Evolutionary conservation across 2,888 invertebrate genomes (phyloP), one percentile per base, ranked within the genome.

Genomic region (Eulithis prunata): DNA sequence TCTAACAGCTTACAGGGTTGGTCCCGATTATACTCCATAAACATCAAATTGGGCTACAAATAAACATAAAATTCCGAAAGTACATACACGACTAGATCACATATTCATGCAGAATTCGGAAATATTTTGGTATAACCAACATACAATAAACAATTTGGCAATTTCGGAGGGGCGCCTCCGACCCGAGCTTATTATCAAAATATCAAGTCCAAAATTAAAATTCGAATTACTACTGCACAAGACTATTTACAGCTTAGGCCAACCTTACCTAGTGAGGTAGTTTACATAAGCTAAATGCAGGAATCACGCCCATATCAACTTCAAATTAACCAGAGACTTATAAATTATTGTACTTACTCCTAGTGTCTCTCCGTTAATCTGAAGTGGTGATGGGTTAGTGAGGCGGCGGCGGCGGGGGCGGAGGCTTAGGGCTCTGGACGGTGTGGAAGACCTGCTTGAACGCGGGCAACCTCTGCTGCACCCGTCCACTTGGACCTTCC

Each of bases 41-140:
- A 88, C 83, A 78, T 84, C 85, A 85, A 81, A 84, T 84, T 88
- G 88, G 81, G 82, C 88, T 91, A 90, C 86, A 89, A 90, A 89
- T 90, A 84, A 89, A 88, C 85, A 85, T 88, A 89, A 86, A 87
- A 88, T 90, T 93, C 93, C 93, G 93, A 93, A 90, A 92, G 90
- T 89, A 92, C 92, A 91, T 92, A 93, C 92, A 91, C 83, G 93
- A 92, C 93, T 93, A 93, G 93, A 93, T 92, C 87, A 89, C 86
- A 90, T 92, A 88, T 91, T 91, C 93, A 93, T 93, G 93, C 86
- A 93, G 91, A 90, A 90, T 93, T 93, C 93, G 92, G 93, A 93
- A 92, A 86, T 78, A 90, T 89, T 92, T 91, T 91, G 91, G 91
- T 91, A 91, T 88, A 90, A 86, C 89, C 83, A 80, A 88, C 85